Percentiles rank a stretch among this genome's conserved stretches.
Conservation (phyloP, 2,113 vertebrate genomes). For the Heliornis fulica region DNA sequence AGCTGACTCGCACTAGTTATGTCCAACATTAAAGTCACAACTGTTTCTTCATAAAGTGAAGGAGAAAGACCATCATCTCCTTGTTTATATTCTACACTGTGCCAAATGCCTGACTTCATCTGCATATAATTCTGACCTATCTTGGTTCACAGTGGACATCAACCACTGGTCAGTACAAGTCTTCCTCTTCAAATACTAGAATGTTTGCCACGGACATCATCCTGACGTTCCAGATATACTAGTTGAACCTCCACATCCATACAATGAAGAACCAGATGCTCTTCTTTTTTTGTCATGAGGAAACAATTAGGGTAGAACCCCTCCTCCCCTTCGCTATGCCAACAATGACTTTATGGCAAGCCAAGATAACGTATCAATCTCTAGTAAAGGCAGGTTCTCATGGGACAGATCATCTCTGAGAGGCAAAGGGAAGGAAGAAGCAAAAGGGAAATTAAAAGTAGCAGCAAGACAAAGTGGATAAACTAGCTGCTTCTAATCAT, state of each 20-base stretch:
- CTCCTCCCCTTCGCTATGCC: background rate
- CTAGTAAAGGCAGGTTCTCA: background rate
- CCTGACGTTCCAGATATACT: background rate
- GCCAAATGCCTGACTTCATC: background rate
- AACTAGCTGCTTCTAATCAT: background rate
- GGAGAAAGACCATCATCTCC: background rate
- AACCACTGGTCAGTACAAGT: background rate
- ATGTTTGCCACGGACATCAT: background rate
- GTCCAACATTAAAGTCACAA: background rate
- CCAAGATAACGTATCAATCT: conserved; percentile 9
- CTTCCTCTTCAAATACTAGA: background rate
- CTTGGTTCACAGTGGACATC: background rate
- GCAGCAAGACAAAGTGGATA: background rate
- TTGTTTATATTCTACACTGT: background rate
- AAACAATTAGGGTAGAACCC: background rate
- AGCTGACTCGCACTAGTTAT: background rate
- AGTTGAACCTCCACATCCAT: background rate
- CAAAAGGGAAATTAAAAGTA: background rate
- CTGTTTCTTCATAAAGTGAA: background rate
- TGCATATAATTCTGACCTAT: background rate
- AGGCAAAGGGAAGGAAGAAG: background rate
- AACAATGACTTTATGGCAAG: background rate
- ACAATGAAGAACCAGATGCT: background rate
- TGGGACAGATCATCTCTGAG: background rate
- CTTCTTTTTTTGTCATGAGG: background rate